These are phyloP conservation scores for Hystrix cristata DNA, from an alignment of 2,113 vertebrate species.

Conservation along the genomic window DNA sequence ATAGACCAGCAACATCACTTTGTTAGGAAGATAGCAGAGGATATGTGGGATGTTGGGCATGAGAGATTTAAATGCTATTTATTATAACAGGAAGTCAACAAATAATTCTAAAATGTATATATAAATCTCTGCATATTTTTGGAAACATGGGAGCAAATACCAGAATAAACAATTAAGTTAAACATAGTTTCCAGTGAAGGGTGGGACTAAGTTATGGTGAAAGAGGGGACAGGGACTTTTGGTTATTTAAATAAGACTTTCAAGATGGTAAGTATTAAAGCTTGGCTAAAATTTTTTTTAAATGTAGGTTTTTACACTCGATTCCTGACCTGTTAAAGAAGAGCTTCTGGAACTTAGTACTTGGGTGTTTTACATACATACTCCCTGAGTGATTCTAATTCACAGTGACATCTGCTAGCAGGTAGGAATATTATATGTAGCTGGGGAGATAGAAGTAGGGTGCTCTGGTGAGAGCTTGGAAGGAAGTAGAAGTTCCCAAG, in stretches of 20 bases:
- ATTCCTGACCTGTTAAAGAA: background rate
- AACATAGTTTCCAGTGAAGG: background rate
- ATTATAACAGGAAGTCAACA: background rate
- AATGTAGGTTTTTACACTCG: background rate
- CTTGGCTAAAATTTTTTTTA: background rate
- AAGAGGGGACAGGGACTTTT: background rate
- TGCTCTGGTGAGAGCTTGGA: background rate
- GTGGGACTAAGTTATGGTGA: background rate
- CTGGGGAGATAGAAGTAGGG: background rate
- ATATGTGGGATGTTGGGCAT: background rate
- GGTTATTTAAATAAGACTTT: background rate
- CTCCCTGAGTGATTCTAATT: background rate
- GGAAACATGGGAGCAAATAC: background rate
- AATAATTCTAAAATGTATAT: background rate
- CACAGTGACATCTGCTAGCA: background rate
- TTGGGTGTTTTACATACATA: background rate
- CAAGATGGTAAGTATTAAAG: background rate
- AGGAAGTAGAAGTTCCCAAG: background rate
- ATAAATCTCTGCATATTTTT: background rate
- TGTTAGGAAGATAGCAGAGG: background rate
- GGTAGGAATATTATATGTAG: rapidly evolving
- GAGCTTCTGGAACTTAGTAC: background rate
- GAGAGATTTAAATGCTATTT: background rate
- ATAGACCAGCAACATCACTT: background rate
- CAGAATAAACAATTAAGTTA: background rate